Conservation (phyloP, 1,140 invertebrate species). For the Tetramorium simillimum region DNA sequence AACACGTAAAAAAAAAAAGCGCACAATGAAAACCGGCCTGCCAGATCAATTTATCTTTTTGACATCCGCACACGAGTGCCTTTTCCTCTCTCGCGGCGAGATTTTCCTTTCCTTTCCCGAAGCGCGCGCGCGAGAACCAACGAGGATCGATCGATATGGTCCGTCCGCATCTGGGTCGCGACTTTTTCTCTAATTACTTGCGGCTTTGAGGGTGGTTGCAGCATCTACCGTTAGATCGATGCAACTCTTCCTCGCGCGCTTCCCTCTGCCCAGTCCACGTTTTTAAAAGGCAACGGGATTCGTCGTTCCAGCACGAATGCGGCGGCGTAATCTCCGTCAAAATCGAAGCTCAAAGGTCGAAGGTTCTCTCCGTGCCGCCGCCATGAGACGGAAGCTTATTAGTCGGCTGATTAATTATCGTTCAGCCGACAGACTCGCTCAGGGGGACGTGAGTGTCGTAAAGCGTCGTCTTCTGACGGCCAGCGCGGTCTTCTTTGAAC, state of each 20-base stretch:
- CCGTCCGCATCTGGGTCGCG: slow-evolving; percentile 68
- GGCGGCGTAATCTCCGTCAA: slow-evolving; percentile 63
- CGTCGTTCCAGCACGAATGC: slow-evolving; percentile 24
- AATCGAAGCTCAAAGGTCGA: slow-evolving; percentile 72
- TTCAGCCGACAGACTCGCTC: slow-evolving; percentile 47
- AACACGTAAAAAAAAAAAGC: neutral
- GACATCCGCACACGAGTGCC: slow-evolving; percentile 35
- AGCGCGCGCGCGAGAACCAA: neutral
- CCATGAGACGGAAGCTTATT: slow-evolving; percentile 59
- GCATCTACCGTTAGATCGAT: slow-evolving; percentile 30
- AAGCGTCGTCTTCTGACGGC: slow-evolving; percentile 60
- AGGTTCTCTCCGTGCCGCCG: slow-evolving; percentile 49
- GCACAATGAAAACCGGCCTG: slow-evolving; percentile 15
- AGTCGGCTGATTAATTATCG: slow-evolving; percentile 71
- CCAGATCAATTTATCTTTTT: slow-evolving; percentile 66
- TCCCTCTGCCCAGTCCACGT: neutral
- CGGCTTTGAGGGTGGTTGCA: slow-evolving; percentile 54
- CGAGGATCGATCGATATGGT: slow-evolving; percentile 69
- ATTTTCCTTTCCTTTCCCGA: slow-evolving; percentile 61
- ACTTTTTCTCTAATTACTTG: slow-evolving; percentile 74
- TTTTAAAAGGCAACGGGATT: slow-evolving; percentile 39
- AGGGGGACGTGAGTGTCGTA: slow-evolving; percentile 56
- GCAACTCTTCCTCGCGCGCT: slow-evolving; percentile 14
- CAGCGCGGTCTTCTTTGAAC: slow-evolving; percentile 55
- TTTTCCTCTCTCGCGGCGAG: slow-evolving; percentile 38